Base-by-base conservation (phyloP, 2,888 invertebrate species). In the Caenorhabditis sulstoni region DNA sequence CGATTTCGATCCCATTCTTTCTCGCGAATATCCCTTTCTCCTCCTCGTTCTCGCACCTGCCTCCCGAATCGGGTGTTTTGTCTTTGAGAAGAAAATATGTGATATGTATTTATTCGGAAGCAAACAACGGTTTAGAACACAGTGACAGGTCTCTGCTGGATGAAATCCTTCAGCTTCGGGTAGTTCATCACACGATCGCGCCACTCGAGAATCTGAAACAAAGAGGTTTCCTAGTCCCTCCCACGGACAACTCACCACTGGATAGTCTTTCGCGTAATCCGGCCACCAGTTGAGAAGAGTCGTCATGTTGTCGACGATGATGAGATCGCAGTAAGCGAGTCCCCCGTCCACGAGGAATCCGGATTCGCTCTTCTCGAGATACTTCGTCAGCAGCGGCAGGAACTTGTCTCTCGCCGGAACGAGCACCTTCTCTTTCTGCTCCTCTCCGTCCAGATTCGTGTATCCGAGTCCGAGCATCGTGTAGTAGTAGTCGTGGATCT, bases 371-470 rank as follows among this genome's bases (percentile, higher is more conserved):
- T 79, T 81, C 61, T 76, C 66, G 47, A 82, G 39, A 29, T 20
- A 59, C 20, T 45, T 65, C 7, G 45, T 61, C 44, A 82, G 23
- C 18, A 75, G 64, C 0, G 71, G 49, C 23, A 80, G 45, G 61
- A 76, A 81, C 57, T 75, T 81, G 61, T 79, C 68, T 22, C 75
- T 64, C 8, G 80, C 79, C 12, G 82, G 82, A 18, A 82, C 55
- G 50, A 82, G 44, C 7, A 74, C 77, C 16, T 68, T 61, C 18
- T 74, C 35, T 20, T 78, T 81, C 22, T 64, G 65, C 18, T 67
- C 47, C n/a, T 74, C 74, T 1, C 47, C 52, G 50, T 74, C 50
- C 14, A 61, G 45, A 20, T 55, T 12, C 18, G 50, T 74, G 50
- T 77, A 49, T 58, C 81, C 82, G 14, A 75, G 52, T 64, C 81